Evolutionary conservation across 2,888 invertebrate genomes (phyloP).

Genomic region (Drosophila flavopinicola): DNA sequence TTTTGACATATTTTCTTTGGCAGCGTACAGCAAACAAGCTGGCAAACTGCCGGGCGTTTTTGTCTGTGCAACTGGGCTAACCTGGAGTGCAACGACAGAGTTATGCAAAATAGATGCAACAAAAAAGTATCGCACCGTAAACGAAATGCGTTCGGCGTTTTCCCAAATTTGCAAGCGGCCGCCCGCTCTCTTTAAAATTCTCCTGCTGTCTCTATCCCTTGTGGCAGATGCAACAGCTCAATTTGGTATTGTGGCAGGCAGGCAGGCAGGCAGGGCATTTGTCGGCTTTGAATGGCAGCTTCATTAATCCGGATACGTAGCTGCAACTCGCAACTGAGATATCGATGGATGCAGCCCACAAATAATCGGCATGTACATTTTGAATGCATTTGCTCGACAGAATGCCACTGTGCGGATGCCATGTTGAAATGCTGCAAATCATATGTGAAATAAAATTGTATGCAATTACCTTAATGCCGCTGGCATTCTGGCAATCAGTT

Average conservation of each 20-base stretch:
- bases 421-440: slow-evolving; percentile 4
- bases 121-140: slow-evolving; percentile 52
- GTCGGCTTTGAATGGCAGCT: slow-evolving; percentile 72
- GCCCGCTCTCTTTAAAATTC: no score
- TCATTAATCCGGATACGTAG: slow-evolving; percentile 70
- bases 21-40: slow-evolving; percentile 62
- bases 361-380: neutral
- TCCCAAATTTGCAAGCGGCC: slow-evolving; percentile 63
- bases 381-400: neutral
- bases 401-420: neutral
- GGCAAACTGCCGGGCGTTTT: slow-evolving; percentile 44
- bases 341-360: no score
- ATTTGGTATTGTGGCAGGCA: slow-evolving; percentile 57
- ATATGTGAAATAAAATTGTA: slow-evolving; percentile 61
- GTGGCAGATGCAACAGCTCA: slow-evolving; percentile 67
- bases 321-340: slow-evolving; percentile 37
- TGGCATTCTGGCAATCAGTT: slow-evolving; percentile 32
- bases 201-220: neutral
- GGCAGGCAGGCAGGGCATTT: slow-evolving; percentile 39
- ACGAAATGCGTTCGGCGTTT: slow-evolving; percentile 57
- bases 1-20: slow-evolving; percentile 78
- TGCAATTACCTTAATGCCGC: slow-evolving; percentile 70
- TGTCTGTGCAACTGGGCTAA: slow-evolving; percentile 71
- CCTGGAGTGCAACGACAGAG: slow-evolving; percentile 31
- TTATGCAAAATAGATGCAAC: slow-evolving; percentile 60